Evolutionary conservation across 2,113 vertebrate species (phyloP).

Genomic region (Alligator mississippiensis): DNA sequence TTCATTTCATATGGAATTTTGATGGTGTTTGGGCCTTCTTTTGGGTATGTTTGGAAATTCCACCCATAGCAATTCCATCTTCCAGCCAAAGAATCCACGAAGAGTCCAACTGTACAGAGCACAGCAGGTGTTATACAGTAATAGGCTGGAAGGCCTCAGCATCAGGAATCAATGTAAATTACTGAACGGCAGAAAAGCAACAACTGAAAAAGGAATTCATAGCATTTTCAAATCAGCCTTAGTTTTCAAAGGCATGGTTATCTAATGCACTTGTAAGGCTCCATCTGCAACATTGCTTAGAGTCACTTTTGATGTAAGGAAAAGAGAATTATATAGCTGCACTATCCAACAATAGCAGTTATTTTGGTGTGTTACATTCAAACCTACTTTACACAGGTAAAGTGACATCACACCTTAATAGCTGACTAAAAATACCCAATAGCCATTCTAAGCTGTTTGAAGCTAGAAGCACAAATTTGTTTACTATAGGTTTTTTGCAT

Average conservation of each 20-base stretch:
- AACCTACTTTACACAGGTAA: too few relatives aligned
- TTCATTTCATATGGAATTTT: background rate
- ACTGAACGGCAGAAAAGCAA: too few relatives aligned
- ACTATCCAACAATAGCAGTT: background rate
- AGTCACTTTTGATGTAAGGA: background rate
- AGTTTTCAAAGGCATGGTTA: background rate
- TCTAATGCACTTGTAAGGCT: background rate
- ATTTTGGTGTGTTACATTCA: background rate
- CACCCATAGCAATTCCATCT: background rate
- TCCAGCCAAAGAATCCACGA: background rate
- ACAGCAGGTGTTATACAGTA: background rate
- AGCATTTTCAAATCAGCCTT: background rate
- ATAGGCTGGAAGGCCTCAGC: background rate
- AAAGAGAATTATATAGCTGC: background rate
- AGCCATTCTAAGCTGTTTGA: background rate
- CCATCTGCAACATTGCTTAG: background rate
- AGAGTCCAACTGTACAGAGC: background rate
- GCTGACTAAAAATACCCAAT: background rate
- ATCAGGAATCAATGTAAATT: background rate
- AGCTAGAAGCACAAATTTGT: background rate
- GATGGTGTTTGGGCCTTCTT: background rate
- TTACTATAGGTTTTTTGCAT: too few relatives aligned
- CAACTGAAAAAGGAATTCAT: rapidly evolving
- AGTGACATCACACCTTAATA: background rate
- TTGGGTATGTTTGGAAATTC: background rate